phyloP scores from a whole-genome alignment of 2,888 invertebrate species.

The Sinotaia quadrata region DNA sequence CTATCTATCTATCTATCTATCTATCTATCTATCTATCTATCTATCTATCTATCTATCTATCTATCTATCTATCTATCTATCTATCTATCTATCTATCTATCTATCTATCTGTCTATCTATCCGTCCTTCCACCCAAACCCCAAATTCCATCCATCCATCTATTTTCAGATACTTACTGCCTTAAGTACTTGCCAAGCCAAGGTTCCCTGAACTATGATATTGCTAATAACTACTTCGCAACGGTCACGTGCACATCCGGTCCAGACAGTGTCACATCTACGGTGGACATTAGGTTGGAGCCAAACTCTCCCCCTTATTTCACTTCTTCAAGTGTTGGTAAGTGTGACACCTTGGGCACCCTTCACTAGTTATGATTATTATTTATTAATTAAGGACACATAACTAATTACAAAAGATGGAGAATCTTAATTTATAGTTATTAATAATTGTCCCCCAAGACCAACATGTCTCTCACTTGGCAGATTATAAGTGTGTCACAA shows the following conservation, averaged over 20 bases:
- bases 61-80: not conserved
- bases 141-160: too few relatives aligned
- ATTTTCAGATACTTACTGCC: not conserved
- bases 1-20: not conserved
- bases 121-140: too few relatives aligned
- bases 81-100: not conserved
- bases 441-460: too few relatives aligned
- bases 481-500: too few relatives aligned
- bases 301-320: slow-evolving; percentile 9
- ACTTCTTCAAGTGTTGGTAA: too few relatives aligned
- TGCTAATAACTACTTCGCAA: not conserved
- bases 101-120: not conserved
- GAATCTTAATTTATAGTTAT: too few relatives aligned
- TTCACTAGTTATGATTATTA: too few relatives aligned
- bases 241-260: not conserved
- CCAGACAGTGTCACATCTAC: not conserved
- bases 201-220: not conserved
- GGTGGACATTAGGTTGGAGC: not conserved
- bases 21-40: not conserved
- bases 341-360: too few relatives aligned
- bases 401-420: too few relatives aligned
- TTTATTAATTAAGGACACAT: too few relatives aligned
- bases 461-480: too few relatives aligned
- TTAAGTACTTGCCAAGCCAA: not conserved
- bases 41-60: not conserved